Conservation (phyloP, 2,113 vertebrate genomes). For the Orycteropus afer region DNA sequence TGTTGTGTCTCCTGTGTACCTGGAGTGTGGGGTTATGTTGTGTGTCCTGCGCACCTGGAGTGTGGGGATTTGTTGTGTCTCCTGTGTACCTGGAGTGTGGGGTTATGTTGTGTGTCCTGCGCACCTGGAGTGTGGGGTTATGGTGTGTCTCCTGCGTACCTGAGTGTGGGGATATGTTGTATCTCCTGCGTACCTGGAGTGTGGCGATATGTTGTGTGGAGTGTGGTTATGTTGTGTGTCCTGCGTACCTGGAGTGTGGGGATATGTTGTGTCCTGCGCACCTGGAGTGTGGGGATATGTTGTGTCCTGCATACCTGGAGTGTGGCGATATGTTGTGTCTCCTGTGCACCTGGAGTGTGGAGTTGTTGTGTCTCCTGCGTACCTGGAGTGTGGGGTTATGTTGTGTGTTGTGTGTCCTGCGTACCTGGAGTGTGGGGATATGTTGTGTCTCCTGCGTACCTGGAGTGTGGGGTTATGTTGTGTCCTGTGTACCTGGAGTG, state of each 20-base stretch:
- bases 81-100: neutral
- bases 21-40: neutral
- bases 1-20: neutral
- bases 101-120: too few relatives aligned
- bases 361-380: rapidly evolving
- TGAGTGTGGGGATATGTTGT: neutral
- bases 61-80: too few relatives aligned
- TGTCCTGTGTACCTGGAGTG: neutral
- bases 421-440: neutral
- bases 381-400: neutral
- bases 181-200: neutral
- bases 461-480: neutral
- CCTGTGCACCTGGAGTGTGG: neutral
- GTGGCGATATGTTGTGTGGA: too few relatives aligned
- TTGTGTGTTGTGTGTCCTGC: too few relatives aligned
- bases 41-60: neutral
- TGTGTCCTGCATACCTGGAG: neutral
- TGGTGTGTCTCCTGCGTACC: neutral
- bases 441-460: neutral
- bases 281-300: neutral
- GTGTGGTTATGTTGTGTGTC: too few relatives aligned
- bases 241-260: neutral
- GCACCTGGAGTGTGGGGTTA: neutral
- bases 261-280: too few relatives aligned
- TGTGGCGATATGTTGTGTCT: too few relatives aligned